phyloP scores from a whole-genome alignment of 2,113 vertebrate genomes.

The Dasyornis broadbenti region DNA sequence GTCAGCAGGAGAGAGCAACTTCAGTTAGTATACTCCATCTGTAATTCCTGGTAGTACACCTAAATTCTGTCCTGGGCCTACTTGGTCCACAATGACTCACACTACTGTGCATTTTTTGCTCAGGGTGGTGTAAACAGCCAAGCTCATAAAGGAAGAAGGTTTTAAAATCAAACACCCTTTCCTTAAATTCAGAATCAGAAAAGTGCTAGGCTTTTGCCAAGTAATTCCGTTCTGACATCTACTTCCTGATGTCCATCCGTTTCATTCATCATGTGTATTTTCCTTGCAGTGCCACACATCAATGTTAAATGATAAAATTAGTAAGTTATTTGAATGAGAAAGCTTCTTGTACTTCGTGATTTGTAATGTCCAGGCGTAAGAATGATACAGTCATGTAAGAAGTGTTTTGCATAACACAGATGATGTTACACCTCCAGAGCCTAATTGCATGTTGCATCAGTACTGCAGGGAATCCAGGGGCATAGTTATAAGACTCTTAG shows the following conservation, averaged over 20 bases:
- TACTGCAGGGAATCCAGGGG: neutral
- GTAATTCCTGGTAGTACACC: neutral
- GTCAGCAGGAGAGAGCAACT: neutral
- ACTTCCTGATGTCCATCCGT: neutral
- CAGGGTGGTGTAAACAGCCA: neutral
- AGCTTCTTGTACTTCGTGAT: neutral
- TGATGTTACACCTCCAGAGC: neutral
- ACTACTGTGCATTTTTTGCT: accelerated
- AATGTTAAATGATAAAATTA: neutral
- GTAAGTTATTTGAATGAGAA: neutral
- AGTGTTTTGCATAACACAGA: neutral
- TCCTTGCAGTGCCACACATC: neutral
- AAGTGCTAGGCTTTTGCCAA: neutral
- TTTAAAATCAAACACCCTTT: neutral
- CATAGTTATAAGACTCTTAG: neutral
- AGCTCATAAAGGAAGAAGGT: neutral
- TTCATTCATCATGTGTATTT: neutral
- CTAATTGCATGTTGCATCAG: neutral
- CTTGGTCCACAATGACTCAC: neutral
- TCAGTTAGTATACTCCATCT: neutral
- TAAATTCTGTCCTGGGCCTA: neutral
- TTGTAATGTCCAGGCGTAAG: neutral
- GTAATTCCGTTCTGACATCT: neutral
- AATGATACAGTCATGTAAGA: neutral
- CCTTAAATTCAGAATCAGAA: neutral